phyloP scores from a whole-genome alignment of 92 coral and sea anemone species.

The Phenganax subtilis region DNA sequence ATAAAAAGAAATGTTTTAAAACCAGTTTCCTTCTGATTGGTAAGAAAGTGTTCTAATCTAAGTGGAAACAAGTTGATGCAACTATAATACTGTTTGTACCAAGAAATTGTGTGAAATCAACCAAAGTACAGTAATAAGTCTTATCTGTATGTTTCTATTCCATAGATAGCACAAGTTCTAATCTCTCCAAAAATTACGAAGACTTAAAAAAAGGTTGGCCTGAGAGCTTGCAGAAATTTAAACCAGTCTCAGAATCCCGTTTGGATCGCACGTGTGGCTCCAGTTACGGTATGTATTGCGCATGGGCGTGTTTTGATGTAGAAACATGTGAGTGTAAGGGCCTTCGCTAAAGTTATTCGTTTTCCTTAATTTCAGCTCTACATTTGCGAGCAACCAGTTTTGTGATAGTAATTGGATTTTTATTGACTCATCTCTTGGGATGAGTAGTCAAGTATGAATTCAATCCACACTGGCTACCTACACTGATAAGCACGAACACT shows the following conservation, averaged over 20 bases:
- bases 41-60: background rate
- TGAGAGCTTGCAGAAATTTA: background rate
- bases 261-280: background rate
- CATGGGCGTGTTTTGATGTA: background rate
- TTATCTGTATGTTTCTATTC: background rate
- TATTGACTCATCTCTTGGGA: background rate
- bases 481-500: no score
- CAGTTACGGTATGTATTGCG: background rate
- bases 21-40: slow-evolving; percentile 18
- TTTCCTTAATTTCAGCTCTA: slow-evolving; percentile 1
- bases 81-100: background rate
- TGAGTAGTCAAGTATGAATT: background rate
- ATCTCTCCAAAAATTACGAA: slow-evolving; percentile 9
- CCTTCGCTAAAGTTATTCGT: background rate
- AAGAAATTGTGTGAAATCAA: background rate
- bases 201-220: slow-evolving; percentile 21
- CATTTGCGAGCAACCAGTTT: slow-evolving; percentile 17
- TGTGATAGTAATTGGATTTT: background rate
- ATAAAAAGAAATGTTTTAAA: slow-evolving; percentile 11
- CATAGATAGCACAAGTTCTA: slow-evolving; percentile 6
- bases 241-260: slow-evolving; percentile 19
- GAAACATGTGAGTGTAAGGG: background rate
- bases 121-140: background rate
- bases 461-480: no score
- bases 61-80: background rate